Base-by-base conservation (phyloP, 2,888 invertebrate species). In the Bombyx huttoni region DNA sequence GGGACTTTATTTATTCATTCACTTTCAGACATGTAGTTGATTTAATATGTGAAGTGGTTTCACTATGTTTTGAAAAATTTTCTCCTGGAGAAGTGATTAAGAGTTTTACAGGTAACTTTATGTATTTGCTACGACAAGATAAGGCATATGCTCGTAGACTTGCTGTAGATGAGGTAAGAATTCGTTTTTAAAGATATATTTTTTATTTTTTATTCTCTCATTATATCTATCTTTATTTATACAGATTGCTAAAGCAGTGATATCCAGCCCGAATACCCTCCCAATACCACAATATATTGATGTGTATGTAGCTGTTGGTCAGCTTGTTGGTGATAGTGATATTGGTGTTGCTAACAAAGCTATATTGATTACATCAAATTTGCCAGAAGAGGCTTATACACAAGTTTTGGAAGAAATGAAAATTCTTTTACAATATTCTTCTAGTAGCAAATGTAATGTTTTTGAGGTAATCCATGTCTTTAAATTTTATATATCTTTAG, bases 371-470 rank as follows among this genome's bases (percentile, higher is more conserved):
- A 81, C 93, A 47, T 89, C 68, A 51, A 78, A 63, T 68, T 77
- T 67, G 88, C 91, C 59, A 53, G 60, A 79, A 50, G 73, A 93
- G 46, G 90, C 91, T 48, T 89, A 90, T 48, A 81, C 89, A 1
- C 83, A 88, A 61, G 74, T 92, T 9, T 67, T 92, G 50, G 81
- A 90, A 24, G 85, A 89, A 60, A 85, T 93, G 65, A 87, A 89
- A 55, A 89, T 90, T 58, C 84, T 91, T 10, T 78, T 93, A 64
- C 73, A 86, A 13, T 82, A 82, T 56, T 90, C 82, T 64, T 92
- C 91, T 59, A 89, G 90, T 51, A 79, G 91, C 52, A 89, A 91
- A 61, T 92, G 93, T 67, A 90, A 94, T 69, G 89, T 92, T 51
- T 93, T 92, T 78, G 94, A 94, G 88, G 92, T 92, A 68, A 60